These are phyloP conservation scores for Isaurus tuberculatus DNA, from an alignment of 92 coral and sea anemone genomes.

Conservation along the genomic window DNA sequence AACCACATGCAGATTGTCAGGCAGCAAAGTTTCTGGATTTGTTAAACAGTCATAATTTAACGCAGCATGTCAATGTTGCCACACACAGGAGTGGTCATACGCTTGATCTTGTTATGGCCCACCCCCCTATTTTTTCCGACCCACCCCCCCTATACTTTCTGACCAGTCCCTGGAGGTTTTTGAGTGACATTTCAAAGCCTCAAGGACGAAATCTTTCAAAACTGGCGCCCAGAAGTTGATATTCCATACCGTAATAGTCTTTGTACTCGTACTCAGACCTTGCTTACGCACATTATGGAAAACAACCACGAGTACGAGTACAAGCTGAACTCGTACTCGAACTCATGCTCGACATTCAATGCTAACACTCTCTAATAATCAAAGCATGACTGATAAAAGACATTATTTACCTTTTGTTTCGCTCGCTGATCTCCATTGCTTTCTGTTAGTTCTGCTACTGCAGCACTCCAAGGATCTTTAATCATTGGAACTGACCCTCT, in stretches of 20 bases:
- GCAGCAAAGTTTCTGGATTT: too few species aligned
- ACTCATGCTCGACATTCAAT: background rate
- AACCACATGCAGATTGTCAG: too few species aligned
- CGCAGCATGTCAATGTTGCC: too few species aligned
- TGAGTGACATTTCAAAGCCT: constrained; percentile 32
- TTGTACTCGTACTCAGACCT: background rate
- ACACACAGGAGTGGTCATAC: too few species aligned
- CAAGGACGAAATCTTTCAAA: constrained; percentile 20
- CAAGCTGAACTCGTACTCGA: background rate
- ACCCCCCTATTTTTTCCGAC: too few species aligned
- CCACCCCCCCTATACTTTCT: too few species aligned
- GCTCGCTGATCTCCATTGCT: background rate
- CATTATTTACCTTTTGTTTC: background rate
- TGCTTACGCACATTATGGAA: background rate
- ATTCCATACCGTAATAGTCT: background rate
- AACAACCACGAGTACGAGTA: background rate
- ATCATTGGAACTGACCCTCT: background rate
- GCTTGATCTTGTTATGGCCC: too few species aligned
- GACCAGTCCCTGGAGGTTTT: constrained; percentile 49
- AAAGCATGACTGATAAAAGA: background rate
- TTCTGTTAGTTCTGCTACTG: background rate
- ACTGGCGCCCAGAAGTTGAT: background rate
- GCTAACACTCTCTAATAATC: constrained; percentile 12
- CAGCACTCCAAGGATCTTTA: background rate
- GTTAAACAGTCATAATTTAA: too few species aligned